phyloP scores from a whole-genome alignment of 2,797 vertebrate species.

The Spondyliosoma cantharus region DNA sequence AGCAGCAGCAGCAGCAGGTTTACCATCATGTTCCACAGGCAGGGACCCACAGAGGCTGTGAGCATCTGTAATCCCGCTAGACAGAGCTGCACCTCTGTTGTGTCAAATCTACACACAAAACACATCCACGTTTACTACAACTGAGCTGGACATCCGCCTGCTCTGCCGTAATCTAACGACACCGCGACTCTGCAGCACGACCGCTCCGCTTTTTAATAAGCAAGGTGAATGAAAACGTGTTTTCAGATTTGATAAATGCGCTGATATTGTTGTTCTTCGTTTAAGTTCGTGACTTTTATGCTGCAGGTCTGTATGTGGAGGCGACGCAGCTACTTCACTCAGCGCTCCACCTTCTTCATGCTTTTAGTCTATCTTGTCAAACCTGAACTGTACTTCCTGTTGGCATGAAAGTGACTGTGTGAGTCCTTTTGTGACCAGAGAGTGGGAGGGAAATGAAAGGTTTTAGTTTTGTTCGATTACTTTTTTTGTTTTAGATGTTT shows the following conservation, averaged over 20 bases:
- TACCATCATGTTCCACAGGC: slow-evolving; percentile 79
- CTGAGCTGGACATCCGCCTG: not conserved
- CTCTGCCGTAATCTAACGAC: not conserved
- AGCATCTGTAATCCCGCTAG: slow-evolving; percentile 76
- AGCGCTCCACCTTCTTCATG: not conserved
- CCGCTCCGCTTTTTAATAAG: not conserved
- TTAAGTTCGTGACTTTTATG: too few relatives aligned
- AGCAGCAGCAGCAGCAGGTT: slow-evolving; percentile 37
- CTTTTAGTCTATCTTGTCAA: not conserved
- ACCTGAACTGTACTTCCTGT: not conserved
- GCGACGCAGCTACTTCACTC: not conserved
- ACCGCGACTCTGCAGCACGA: not conserved
- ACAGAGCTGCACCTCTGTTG: slow-evolving; percentile 80
- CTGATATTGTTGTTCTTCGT: too few relatives aligned
- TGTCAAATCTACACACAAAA: slow-evolving; percentile 78
- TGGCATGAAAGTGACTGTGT: not conserved
- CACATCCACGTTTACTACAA: slow-evolving; percentile 54
- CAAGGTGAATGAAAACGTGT: not conserved
- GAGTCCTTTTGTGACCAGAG: not conserved
- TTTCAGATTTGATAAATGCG: not conserved
- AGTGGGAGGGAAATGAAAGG: not conserved
- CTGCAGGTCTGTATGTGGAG: not conserved
- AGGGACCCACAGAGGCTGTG: slow-evolving; percentile 72
- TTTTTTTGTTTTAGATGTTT: not conserved
- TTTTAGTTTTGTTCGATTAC: not conserved